Base-by-base conservation (phyloP, 2,113 vertebrate species). In the Brachirus orientalis region DNA sequence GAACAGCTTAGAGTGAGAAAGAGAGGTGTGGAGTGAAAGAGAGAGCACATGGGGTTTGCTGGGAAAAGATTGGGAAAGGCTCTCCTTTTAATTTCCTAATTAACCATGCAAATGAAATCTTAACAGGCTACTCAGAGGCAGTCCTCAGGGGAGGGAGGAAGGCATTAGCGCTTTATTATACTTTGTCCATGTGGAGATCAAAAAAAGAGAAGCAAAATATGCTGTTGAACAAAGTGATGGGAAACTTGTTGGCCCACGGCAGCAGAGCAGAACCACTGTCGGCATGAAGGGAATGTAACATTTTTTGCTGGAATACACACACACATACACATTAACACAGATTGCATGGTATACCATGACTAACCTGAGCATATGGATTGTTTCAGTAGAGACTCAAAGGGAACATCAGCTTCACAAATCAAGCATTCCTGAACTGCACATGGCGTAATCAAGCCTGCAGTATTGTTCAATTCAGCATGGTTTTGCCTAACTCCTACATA, bases 51-150 rank as follows among this genome's bases (percentile, higher is more conserved):
- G 36, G 80, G 84, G 86, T 85, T 76, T 74, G 74, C 72, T 82
- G 78, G 77, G 80, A 82, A 86, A 87, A 83, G 79, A 88, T 71
- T 84, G 84, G 88, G 89, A 80, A 81, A 83, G 81, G 75, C 87
- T 90, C 79, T 90, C 85, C 88, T 92, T 92, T 92, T 93, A 90
- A 92, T 93, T 91, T 89, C 88, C 89, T 93, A 93, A 94, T 93
- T 93, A 93, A 89, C 78, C 91, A 93, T 93, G 91, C 91, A 93
- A 93, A 94, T 92, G 87, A 92, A 92, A 92, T 93, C 91, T 92
- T 92, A 92, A 92, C 91, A 91, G 91, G 86, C 90, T 90, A 87
- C 89, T 92, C 89, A 91, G 82, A 90, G 82, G 80, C 68, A 69
- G 77, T 86, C 79, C 91, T 91, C 77, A 2, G 73, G 91, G 88